Evolutionary conservation across 2,797 vertebrate species (phyloP).

Genomic region (Brachyrhaphis roseni): DNA sequence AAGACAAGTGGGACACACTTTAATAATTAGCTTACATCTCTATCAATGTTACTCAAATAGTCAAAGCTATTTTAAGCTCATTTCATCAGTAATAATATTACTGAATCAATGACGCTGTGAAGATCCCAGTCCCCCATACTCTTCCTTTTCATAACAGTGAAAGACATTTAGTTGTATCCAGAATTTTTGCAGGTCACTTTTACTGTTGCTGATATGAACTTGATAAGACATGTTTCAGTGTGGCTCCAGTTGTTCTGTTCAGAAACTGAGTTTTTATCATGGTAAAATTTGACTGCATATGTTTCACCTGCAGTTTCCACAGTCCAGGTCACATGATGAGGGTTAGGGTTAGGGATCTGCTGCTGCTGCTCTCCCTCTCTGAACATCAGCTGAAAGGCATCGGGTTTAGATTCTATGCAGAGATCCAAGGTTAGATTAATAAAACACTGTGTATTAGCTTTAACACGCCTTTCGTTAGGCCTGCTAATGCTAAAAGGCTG

Average conservation of each 20-base stretch:
- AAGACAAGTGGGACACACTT: not conserved
- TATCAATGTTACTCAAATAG: not conserved
- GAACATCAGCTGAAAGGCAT: not conserved
- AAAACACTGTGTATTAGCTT: not conserved
- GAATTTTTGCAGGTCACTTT: not conserved
- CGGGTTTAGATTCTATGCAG: not conserved
- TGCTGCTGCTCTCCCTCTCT: not conserved
- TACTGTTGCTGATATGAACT: not conserved
- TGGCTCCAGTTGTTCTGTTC: too few species aligned
- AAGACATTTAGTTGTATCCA: not conserved
- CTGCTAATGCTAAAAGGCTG: not conserved
- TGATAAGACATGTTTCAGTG: too few species aligned
- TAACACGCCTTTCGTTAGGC: not conserved
- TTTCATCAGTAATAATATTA: not conserved
- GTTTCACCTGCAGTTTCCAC: not conserved
- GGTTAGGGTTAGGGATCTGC: too few species aligned
- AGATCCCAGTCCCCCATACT: not conserved
- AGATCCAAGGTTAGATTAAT: not conserved
- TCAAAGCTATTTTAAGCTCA: not conserved
- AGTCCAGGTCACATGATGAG: not conserved
- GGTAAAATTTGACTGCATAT: not conserved
- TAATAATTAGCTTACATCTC: not conserved
- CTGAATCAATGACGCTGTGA: not conserved
- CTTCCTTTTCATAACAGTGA: not conserved
- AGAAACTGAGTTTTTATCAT: too few species aligned